These are phyloP conservation scores for Scalopus aquaticus DNA, from an alignment of 2,113 vertebrate genomes.

Conservation along the genomic window DNA sequence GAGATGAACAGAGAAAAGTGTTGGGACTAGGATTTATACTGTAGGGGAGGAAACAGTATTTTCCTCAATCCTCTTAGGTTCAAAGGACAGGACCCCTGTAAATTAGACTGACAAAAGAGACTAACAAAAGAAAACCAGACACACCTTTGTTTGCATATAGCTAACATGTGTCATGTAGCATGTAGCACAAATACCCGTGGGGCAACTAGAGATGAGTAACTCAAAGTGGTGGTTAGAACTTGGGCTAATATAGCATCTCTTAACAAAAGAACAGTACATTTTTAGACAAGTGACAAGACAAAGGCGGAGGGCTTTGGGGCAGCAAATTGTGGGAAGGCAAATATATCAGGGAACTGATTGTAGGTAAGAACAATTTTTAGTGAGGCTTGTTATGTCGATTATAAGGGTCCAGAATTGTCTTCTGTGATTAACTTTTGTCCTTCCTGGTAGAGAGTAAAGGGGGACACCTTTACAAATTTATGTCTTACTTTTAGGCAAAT, in stretches of 20 bases:
- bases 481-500: background rate
- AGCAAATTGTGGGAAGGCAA: background rate
- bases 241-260: background rate
- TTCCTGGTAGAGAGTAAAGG: background rate
- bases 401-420: background rate
- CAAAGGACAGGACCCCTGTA: background rate
- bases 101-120: background rate
- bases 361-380: background rate
- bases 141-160: background rate
- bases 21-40: background rate
- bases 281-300: background rate
- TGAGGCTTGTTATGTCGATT: background rate
- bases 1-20: background rate
- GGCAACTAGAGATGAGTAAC: background rate
- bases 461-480: background rate
- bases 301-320: background rate
- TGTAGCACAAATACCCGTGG: too few relatives aligned
- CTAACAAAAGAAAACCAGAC: background rate
- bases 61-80: background rate
- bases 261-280: background rate
- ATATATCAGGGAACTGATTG: background rate
- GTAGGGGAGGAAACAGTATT: background rate
- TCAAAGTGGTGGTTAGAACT: background rate
- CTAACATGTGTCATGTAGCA: too few relatives aligned
- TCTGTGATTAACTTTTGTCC: background rate